Evolutionary conservation across 2,888 invertebrate genomes (phyloP), one percentile per base, ranked within the genome.

Genomic region (Idaea dimidiata): DNA sequence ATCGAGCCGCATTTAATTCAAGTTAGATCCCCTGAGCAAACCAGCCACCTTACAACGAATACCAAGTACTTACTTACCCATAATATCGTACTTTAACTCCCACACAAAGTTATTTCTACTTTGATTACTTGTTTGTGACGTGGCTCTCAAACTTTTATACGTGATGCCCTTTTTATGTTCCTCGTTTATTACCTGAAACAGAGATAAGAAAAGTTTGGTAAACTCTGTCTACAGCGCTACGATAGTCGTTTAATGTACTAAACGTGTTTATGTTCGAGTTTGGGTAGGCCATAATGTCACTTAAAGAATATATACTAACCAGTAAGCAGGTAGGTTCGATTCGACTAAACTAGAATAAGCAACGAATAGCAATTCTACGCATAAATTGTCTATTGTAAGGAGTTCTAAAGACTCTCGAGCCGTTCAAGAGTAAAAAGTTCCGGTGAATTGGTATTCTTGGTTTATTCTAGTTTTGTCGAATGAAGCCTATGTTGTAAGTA

Each of bases 151-250:
- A 43, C 43, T 43, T 43, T 43, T 43, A 43, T 43, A 61, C 55
- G 31, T 57, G 59, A 55, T 43, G 55, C 58, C 59, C 54, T 31
- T 32, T 16, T 55, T 33, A 43, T 43, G 43, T 43, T 43, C 10
- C 43, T 59, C 54, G 61, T 18, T 61, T 18, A 60, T 66, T 66
- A 66, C 66, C 66, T 63, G 66, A 54, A 63, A 64, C 57, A 58
- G 17, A 16, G 57, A 24, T 58, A 60, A 63, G 10, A 58, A 31
- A 66, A 59, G 31, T 57, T 63, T 56, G 58, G 32, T 59, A 58
- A 17, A 58, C 55, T 43, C 43, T 43, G 43, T 43, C 43, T 43
- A 43, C 43, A 43, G 14, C 43, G 43, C 24, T 1, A 24, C 24
- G 24, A 24, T 24, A 24, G 24, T 24, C 24, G 24, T 24, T 24